A percentile compares a stretch with the other conserved stretches of the same genome.
phyloP scores from a whole-genome alignment of 2,888 invertebrate genomes.

The Gari tellinella region DNA sequence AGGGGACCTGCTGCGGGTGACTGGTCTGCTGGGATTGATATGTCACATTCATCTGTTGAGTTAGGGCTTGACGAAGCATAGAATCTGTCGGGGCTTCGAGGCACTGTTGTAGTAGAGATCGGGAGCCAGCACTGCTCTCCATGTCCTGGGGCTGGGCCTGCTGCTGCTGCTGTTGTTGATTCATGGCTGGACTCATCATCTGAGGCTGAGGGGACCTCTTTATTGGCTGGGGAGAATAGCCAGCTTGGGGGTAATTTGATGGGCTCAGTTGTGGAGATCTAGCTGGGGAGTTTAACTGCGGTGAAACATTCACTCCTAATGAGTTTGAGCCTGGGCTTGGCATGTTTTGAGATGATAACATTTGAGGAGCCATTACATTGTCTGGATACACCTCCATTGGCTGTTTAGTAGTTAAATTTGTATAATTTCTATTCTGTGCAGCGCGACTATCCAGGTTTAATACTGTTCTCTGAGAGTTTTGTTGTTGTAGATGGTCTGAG shows the following conservation, averaged over 20 bases:
- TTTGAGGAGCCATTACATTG: constrained; percentile 18
- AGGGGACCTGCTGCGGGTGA: constrained; percentile 19
- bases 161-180: constrained; percentile 56
- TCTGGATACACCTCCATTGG: constrained; percentile 48
- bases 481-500: constrained; percentile 61
- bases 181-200: constrained; percentile 14
- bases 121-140: constrained; percentile 30
- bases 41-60: constrained; percentile 53
- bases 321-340: constrained; percentile 58
- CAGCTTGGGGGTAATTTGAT: constrained; percentile 64
- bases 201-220: constrained; percentile 70
- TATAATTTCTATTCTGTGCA: constrained; percentile 54
- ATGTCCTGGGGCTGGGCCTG: constrained; percentile 33
- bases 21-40: constrained; percentile 32
- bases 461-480: constrained; percentile 58
- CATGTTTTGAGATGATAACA: constrained; percentile 34
- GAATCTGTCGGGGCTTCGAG: constrained; percentile 74
- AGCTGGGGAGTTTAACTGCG: constrained; percentile 65
- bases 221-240: constrained; percentile 67
- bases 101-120: constrained; percentile 70
- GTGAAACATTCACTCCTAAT: constrained; percentile 61
- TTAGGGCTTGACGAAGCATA: constrained; percentile 77
- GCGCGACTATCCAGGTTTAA: constrained; percentile 62
- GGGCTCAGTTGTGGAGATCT: constrained; percentile 73
- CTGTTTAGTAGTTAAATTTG: constrained; percentile 49